Conservation (phyloP, 2,888 invertebrate species). For the Lepidonotus clava region DNA sequence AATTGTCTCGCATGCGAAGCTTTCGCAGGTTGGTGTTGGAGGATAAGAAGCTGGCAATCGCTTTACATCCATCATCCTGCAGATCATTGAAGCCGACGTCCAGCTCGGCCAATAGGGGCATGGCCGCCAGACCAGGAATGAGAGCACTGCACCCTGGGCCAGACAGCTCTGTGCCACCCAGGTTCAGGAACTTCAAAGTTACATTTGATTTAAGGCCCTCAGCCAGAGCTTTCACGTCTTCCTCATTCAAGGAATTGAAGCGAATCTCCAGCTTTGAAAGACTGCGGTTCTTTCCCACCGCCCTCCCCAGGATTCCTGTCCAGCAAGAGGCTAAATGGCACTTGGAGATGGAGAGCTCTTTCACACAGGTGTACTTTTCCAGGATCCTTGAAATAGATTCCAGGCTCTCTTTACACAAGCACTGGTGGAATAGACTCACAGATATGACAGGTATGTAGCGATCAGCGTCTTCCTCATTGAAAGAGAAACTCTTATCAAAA, state of each 20-base stretch:
- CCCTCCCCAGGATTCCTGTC: slow-evolving; percentile 67
- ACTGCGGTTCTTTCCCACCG: slow-evolving; percentile 69
- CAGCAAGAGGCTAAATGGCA: slow-evolving; percentile 73
- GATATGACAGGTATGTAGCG: slow-evolving; percentile 75
- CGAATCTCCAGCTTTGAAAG: slow-evolving; percentile 74
- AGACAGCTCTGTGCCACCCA: slow-evolving; percentile 75
- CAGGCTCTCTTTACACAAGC: slow-evolving; percentile 69
- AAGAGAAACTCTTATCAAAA: slow-evolving; percentile 65
- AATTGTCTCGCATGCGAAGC: slow-evolving; percentile 74
- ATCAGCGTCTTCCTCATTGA: slow-evolving; percentile 60
- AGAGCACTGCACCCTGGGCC: slow-evolving; percentile 69
- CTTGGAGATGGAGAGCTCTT: slow-evolving; percentile 76
- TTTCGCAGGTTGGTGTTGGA: slow-evolving; percentile 71
- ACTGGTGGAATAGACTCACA: slow-evolving; percentile 75
- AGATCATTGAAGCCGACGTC: slow-evolving; percentile 78
- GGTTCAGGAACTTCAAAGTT: slow-evolving; percentile 71
- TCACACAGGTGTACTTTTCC: slow-evolving; percentile 71
- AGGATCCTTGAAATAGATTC: slow-evolving; percentile 70
- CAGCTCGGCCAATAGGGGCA: slow-evolving; percentile 72
- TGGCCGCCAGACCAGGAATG: slow-evolving; percentile 68
- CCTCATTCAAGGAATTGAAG: slow-evolving; percentile 73
- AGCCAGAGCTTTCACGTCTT: slow-evolving; percentile 71
- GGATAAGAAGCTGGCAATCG: slow-evolving; percentile 71
- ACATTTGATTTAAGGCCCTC: slow-evolving; percentile 70
- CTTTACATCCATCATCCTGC: slow-evolving; percentile 72